Evolutionary conservation across 1,140 invertebrate genomes (phyloP).

Genomic region (Pectinophora gossypiella): DNA sequence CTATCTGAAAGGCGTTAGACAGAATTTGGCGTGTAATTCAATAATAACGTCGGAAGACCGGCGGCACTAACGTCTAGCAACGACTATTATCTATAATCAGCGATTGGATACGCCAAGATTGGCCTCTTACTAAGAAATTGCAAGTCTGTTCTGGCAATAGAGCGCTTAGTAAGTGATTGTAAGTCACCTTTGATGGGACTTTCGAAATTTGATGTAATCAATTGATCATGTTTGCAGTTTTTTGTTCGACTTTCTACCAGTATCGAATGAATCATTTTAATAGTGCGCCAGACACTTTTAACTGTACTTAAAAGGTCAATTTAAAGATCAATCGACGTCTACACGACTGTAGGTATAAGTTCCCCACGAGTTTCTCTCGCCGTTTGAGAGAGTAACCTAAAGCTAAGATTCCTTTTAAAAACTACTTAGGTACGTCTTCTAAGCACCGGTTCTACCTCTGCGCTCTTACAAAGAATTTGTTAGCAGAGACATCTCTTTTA

Average conservation of each 20-base stretch:
- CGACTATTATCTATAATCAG: slow-evolving; percentile 59
- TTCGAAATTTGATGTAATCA: slow-evolving; percentile 17
- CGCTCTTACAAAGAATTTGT: slow-evolving; percentile 62
- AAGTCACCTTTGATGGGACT: slow-evolving; percentile 22
- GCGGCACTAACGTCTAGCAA: slow-evolving; percentile 55
- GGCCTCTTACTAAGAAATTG: slow-evolving; percentile 45
- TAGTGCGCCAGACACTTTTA: no score
- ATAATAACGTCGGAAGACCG: slow-evolving; percentile 64
- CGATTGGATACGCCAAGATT: slow-evolving; percentile 51
- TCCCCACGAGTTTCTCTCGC: no score
- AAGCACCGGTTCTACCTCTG: not conserved
- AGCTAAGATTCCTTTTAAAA: slow-evolving; percentile 27
- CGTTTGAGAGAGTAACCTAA: not conserved
- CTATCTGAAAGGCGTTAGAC: slow-evolving; percentile 47
- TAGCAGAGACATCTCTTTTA: slow-evolving; percentile 71
- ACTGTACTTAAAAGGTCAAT: no score
- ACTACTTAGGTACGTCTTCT: slow-evolving; percentile 31
- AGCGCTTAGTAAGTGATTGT: slow-evolving; percentile 30
- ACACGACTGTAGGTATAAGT: no score
- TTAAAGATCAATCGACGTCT: no score
- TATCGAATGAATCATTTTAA: no score
- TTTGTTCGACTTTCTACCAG: not conserved
- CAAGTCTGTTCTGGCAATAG: slow-evolving; percentile 14
- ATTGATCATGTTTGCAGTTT: not conserved
- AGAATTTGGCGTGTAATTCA: slow-evolving; percentile 59